A percentile compares a stretch with the other conserved stretches of the same genome.
phyloP scores from a whole-genome alignment of 53 echinoderm and acorn worm species.

The Mesocentrotus franciscanus region DNA sequence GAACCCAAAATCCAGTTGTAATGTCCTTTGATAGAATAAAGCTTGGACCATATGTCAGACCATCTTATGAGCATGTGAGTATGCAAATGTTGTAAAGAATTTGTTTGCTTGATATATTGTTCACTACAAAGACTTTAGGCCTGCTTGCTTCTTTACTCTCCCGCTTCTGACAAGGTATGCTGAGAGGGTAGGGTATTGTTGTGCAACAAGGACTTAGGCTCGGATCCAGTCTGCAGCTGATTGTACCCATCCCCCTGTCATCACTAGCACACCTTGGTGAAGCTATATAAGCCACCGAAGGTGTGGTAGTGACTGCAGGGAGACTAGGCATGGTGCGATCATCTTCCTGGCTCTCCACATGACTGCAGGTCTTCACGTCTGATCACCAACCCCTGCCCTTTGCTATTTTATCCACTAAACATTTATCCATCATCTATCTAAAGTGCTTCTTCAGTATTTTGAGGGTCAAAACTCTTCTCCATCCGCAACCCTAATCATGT shows the following conservation, averaged over 20 bases:
- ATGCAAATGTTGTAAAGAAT: too few species aligned
- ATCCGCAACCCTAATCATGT: not conserved
- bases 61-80: too few species aligned
- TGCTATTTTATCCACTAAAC: not conserved
- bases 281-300: constrained; percentile 79
- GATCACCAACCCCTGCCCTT: not conserved
- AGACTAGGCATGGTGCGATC: constrained; percentile 5
- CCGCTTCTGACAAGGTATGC: not conserved
- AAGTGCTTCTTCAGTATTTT: not conserved
- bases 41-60: too few species aligned
- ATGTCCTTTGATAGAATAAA: too few species aligned
- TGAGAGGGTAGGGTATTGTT: not conserved
- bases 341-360: not conserved
- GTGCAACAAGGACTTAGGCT: not conserved
- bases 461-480: too few species aligned
- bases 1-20: too few species aligned
- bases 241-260: constrained; percentile 82
- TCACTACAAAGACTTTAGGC: not conserved
- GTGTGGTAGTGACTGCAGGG: constrained; percentile 99
- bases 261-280: constrained; percentile 99
- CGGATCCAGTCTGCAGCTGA: constrained; percentile 13
- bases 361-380: not conserved
- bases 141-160: not conserved
- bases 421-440: not conserved
- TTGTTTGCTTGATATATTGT: too few species aligned